Percentiles rank a stretch among this genome's conserved stretches.
Conservation (phyloP, 2,888 invertebrate genomes). For the Lycocerus yunnanus region DNA sequence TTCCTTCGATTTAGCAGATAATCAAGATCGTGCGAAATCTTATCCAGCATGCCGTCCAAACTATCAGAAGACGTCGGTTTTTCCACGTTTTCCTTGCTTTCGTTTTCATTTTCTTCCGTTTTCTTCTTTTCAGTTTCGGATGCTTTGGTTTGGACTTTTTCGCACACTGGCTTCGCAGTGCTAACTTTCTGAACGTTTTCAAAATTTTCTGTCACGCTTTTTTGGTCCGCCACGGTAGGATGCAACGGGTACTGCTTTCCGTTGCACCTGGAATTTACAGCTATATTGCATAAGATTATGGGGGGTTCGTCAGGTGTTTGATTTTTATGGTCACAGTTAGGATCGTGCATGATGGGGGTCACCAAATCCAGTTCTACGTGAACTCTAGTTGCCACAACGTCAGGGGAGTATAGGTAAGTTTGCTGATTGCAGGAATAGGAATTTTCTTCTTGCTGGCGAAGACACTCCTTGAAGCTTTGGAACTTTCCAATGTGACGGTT, state of each 20-base stretch:
- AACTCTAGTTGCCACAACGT: constrained; percentile 58
- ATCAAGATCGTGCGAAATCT: constrained; percentile 81
- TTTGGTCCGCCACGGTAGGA: constrained; percentile 29
- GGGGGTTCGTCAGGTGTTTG: constrained; percentile 36
- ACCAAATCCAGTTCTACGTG: constrained; percentile 62
- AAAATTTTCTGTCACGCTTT: constrained; percentile 2
- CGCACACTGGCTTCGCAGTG: constrained; percentile 20
- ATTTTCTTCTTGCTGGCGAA: constrained; percentile 29
- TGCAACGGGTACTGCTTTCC: constrained; percentile 19
- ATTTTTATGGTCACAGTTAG: constrained; percentile 15
- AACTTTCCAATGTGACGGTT: not conserved
- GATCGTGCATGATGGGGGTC: constrained; percentile 43
- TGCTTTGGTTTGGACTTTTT: constrained; percentile 51
- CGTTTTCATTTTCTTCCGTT: not conserved
- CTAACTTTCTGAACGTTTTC: not conserved
- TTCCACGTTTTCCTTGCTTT: not conserved
- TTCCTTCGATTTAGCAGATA: constrained; percentile 68
- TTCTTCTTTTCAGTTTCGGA: constrained; percentile 40
- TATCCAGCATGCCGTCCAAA: constrained; percentile 71
- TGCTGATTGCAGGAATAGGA: constrained; percentile 34
- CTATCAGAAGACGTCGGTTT: constrained; percentile 40
- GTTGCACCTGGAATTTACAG: constrained; percentile 38
- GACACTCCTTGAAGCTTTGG: constrained; percentile 1
- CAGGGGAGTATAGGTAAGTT: constrained; percentile 47
- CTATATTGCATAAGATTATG: constrained; percentile 49